Evolutionary conservation across 2,888 invertebrate genomes (phyloP).

Genomic region (Andrena hattorfiana): DNA sequence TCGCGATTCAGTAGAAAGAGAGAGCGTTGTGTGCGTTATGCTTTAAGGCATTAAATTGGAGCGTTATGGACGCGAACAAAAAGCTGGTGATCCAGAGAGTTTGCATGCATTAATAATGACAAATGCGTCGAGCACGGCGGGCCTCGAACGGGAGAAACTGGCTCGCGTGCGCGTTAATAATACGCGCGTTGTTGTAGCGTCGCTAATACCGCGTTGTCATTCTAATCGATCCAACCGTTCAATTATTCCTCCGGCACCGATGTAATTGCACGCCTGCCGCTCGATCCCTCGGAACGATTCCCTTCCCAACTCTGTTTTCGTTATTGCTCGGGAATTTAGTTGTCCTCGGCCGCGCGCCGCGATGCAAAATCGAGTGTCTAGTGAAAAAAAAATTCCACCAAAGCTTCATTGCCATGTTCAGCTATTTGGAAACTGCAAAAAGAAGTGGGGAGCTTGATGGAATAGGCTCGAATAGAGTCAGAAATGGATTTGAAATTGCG

Average conservation of each 20-base stretch:
- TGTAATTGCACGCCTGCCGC: slow-evolving; percentile 43
- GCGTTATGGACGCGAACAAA: slow-evolving; percentile 10
- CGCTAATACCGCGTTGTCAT: slow-evolving; percentile 54
- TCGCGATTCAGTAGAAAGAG: slow-evolving; percentile 3
- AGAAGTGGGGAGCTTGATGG: too few relatives aligned
- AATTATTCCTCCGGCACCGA: slow-evolving; percentile 57
- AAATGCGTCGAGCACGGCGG: slow-evolving; percentile 7
- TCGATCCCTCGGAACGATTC: slow-evolving; percentile 25
- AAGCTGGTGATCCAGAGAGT: slow-evolving; percentile 21
- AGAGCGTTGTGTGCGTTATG: not conserved
- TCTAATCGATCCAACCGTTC: slow-evolving; percentile 61
- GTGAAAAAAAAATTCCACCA: not conserved
- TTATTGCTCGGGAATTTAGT: slow-evolving; percentile 17
- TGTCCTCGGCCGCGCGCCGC: not conserved
- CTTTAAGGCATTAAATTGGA: slow-evolving; percentile 21
- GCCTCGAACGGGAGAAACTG: slow-evolving; percentile 7
- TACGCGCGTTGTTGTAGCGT: slow-evolving; percentile 38
- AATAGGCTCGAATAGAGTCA: too few relatives aligned
- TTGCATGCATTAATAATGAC: slow-evolving; percentile 34
- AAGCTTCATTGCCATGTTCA: not conserved
- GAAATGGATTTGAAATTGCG: too few relatives aligned
- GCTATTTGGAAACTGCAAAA: not conserved
- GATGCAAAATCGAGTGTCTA: not conserved
- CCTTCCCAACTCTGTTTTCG: slow-evolving; percentile 14
- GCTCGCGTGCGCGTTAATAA: slow-evolving; percentile 33